Percentiles rank a stretch among this genome's conserved stretches.
phyloP scores from a whole-genome alignment of 1,140 invertebrate genomes.

The Gryllus bimaculatus region DNA sequence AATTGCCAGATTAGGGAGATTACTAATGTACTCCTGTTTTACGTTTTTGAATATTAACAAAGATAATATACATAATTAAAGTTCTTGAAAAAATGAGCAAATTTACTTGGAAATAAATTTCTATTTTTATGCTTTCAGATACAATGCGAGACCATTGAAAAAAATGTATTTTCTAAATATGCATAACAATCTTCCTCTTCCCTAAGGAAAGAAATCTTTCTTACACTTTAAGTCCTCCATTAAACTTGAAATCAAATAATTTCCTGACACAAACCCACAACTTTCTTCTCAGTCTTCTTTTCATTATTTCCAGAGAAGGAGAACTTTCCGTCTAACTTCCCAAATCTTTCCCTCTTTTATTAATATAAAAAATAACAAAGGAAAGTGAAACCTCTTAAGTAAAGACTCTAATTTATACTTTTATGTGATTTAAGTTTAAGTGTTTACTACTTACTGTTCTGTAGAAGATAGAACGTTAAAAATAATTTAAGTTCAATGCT shows the following conservation, averaged over 20 bases:
- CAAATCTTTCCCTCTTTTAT: background rate
- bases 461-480: too few species aligned
- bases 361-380: background rate
- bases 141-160: background rate
- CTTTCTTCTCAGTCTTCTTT: background rate
- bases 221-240: constrained; percentile 1
- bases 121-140: too few species aligned
- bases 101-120: too few species aligned
- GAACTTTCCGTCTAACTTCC: background rate
- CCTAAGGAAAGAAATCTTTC: background rate
- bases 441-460: background rate
- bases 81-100: too few species aligned
- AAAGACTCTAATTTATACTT: background rate
- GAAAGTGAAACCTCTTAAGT: background rate
- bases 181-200: background rate
- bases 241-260: constrained; percentile 2
- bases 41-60: too few species aligned
- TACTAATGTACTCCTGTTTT: too few species aligned
- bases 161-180: background rate
- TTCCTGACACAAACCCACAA: background rate
- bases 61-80: too few species aligned
- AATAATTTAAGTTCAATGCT: too few species aligned
- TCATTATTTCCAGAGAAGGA: background rate
- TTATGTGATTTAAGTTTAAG: background rate
- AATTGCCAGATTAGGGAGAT: too few species aligned